Evolutionary conservation across 2,888 invertebrate species (phyloP).

Genomic region (Eueremaeus valkanovi): DNA sequence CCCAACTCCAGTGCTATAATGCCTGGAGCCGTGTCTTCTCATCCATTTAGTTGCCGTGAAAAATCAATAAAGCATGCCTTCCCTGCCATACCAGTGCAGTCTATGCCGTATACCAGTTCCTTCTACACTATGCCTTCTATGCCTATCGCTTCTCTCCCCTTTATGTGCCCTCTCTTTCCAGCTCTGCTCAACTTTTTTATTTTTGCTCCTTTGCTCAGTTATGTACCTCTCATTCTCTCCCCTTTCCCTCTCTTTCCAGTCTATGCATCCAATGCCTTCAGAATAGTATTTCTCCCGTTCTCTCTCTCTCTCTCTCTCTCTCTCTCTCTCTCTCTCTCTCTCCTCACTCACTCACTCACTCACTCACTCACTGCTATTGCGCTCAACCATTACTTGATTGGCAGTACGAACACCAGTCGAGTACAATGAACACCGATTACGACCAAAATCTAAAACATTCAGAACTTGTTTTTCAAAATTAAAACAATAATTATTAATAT

Average conservation of each 20-base stretch:
- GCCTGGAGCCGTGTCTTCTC: constrained; percentile 38
- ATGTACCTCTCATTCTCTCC: constrained; percentile 10
- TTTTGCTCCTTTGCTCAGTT: constrained; percentile 2
- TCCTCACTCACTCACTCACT: constrained; percentile 1
- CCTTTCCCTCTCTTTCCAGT: constrained; percentile 15
- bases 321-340: constrained; percentile 7
- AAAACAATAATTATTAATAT: too few species aligned
- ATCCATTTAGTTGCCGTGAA: constrained; percentile 32
- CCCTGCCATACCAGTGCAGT: too few species aligned
- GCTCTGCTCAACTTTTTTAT: constrained; percentile 16
- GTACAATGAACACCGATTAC: constrained; percentile 17
- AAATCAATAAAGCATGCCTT: constrained; percentile 33
- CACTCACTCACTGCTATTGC: constrained; percentile 5
- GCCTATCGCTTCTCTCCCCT: constrained; percentile 17
- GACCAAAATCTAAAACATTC: background rate
- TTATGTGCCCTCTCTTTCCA: constrained; percentile 4
- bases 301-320: constrained; percentile 3
- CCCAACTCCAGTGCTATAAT: constrained; percentile 19
- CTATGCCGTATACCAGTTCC: too few species aligned
- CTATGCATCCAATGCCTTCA: too few species aligned
- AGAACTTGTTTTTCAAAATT: constrained; percentile 3
- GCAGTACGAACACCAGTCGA: constrained; percentile 11
- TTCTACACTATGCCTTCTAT: too few species aligned
- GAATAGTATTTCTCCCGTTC: constrained; percentile 23
- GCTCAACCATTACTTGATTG: constrained; percentile 26